Base-by-base conservation (phyloP, 2,888 invertebrate species). In the Philhelius pedissequus region DNA sequence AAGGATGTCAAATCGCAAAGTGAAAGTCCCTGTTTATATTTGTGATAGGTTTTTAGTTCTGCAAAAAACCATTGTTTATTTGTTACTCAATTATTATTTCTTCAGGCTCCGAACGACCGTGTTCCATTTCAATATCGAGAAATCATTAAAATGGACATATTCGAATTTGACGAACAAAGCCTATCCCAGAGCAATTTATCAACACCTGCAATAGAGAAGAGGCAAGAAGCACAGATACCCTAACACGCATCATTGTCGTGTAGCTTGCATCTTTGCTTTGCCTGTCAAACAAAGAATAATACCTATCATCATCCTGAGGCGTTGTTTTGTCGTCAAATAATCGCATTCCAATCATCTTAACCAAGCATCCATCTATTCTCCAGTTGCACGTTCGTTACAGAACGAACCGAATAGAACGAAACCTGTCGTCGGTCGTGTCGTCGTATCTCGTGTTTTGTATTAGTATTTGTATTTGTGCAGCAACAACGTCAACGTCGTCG, bases 271-370 rank as follows among this genome's bases (percentile, higher is more conserved):
- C 56, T 35, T 56, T 56, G 20, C 56, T 35, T 56, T 56, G 20
- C 20, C 56, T 43, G 56, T 48, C 64, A 64, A 43, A 58, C 64
- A 70, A 32, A 70, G 35, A 62, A 58, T 60, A 71, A 40, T 64
- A 18, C 45, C 43, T 30, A 43, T 73, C 66, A 40, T 64, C 70
- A 40, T 58, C 81, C 81, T 71, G 9, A 76, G 76, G 81, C 76
- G 76, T 50, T 76, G 56, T 58, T 58, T 40, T 82, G 62, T 82
- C 73, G 68, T 45, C 68, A 73, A 69, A 60, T 77, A 77, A 82
- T 82, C 77, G 77, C 68, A 68, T 52, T 73, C 60, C 52, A 64
- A 77, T 77, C 60, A 77, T 71, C 52, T 60, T 77, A 77, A 56
- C 73, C 68, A 68, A 77, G 52, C 70, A 70, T 38, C 52, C 73